phyloP scores from a whole-genome alignment of 2,797 vertebrate species.

The Trachurus trachurus region DNA sequence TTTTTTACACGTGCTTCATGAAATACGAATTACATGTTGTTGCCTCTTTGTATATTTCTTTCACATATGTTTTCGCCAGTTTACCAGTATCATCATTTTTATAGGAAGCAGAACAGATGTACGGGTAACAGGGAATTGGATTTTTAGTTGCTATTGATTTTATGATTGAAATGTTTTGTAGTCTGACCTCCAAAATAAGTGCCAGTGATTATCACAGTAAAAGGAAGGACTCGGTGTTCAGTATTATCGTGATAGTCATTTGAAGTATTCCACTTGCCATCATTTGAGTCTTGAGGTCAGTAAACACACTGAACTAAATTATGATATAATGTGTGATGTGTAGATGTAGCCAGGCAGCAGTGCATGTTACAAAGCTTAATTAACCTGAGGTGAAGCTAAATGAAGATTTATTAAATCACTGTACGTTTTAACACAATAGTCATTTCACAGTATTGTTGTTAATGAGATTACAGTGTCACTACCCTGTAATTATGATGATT shows the following conservation, averaged over 20 bases:
- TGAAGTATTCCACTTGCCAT: not conserved
- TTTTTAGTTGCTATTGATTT: not conserved
- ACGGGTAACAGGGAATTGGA: not conserved
- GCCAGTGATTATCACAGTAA: not conserved
- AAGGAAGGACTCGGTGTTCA: constrained; percentile 11
- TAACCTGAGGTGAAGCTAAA: constrained; percentile 10
- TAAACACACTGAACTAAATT: constrained; percentile 13
- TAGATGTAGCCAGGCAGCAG: not conserved
- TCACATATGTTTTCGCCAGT: not conserved
- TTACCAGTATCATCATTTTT: not conserved
- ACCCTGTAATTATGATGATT: not conserved
- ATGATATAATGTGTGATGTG: not conserved
- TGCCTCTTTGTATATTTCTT: not conserved
- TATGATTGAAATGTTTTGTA: constrained; percentile 1
- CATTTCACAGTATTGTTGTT: not conserved
- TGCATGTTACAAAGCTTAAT: constrained; percentile 2
- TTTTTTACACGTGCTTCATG: not conserved
- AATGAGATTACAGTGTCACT: not conserved
- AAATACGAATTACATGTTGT: not conserved
- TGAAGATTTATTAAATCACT: not conserved
- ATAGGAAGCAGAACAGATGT: not conserved
- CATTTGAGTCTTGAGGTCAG: not conserved
- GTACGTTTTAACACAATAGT: not conserved
- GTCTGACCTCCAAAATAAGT: not conserved
- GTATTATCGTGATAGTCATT: constrained; percentile 1